phyloP scores from a whole-genome alignment of 2,888 invertebrate species.

The Scrobipalpa atriplicella region DNA sequence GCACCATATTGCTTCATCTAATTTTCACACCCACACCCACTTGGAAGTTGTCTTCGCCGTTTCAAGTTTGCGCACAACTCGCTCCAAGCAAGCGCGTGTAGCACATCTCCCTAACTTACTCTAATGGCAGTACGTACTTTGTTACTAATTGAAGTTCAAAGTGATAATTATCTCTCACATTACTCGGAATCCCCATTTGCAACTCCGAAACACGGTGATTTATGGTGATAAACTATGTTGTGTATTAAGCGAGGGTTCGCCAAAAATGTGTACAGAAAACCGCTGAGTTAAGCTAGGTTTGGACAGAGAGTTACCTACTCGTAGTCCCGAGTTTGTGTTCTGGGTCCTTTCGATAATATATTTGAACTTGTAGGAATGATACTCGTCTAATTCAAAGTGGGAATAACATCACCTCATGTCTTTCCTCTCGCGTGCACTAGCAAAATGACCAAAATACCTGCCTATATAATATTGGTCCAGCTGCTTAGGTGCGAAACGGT shows the following conservation, averaged over 20 bases:
- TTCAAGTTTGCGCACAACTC: constrained; percentile 8
- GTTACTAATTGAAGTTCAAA: constrained; percentile 26
- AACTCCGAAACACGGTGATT: constrained; percentile 19
- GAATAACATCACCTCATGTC: not conserved
- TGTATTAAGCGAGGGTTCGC: constrained; percentile 21
- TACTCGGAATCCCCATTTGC: constrained; percentile 21
- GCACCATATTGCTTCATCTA: not conserved
- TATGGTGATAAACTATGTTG: constrained; percentile 24
- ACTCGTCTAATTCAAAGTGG: not conserved
- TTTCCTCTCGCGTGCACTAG: not conserved
- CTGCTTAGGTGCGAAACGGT: no score
- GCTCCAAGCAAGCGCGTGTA: not conserved
- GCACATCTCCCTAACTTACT: constrained; percentile 9
- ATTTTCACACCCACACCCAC: constrained; percentile 6
- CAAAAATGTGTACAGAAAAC: constrained; percentile 30
- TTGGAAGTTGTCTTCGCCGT: not conserved
- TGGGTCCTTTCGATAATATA: constrained; percentile 57
- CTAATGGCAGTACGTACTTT: constrained; percentile 22
- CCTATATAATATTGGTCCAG: no score
- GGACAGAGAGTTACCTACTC: constrained; percentile 48
- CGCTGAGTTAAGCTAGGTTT: constrained; percentile 28
- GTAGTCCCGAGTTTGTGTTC: constrained; percentile 49
- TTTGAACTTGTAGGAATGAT: no score
- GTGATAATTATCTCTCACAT: constrained; percentile 21
- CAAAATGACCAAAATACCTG: no score